Conservation (phyloP, 2,113 vertebrate genomes). For the Malurus cyaneus region DNA sequence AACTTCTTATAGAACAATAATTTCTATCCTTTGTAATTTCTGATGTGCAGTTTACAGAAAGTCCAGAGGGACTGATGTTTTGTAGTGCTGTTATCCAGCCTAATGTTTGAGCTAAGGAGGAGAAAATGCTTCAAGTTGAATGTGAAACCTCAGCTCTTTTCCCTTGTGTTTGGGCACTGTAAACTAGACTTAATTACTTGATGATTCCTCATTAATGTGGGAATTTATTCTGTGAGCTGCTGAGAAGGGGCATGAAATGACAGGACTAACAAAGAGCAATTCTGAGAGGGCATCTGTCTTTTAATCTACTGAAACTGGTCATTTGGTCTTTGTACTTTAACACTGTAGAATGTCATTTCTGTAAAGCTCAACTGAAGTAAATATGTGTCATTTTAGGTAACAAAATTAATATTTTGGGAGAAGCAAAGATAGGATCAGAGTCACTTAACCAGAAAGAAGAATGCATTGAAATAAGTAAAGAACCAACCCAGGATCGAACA, state of each 20-base stretch:
- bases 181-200: neutral
- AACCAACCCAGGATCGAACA: slow-evolving; percentile 69
- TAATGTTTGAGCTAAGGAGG: neutral
- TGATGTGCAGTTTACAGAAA: neutral
- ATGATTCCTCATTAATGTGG: neutral
- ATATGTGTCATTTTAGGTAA: slow-evolving; percentile 50
- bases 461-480: slow-evolving; percentile 67
- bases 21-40: slow-evolving; percentile 3
- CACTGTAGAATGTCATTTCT: neutral
- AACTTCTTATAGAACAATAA: neutral
- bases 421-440: neutral
- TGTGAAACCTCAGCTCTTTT: neutral
- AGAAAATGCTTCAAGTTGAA: neutral
- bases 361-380: neutral
- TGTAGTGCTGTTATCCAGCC: neutral
- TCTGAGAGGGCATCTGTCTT: neutral
- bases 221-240: neutral
- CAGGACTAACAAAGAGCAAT: neutral
- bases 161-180: neutral
- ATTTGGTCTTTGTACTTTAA: neutral
- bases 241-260: neutral
- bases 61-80: neutral
- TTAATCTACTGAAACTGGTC: neutral
- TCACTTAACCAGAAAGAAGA: slow-evolving; percentile 66
- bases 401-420: slow-evolving; percentile 57